phyloP scores from a whole-genome alignment of 2,797 vertebrate species.

The Tangara arthus region DNA sequence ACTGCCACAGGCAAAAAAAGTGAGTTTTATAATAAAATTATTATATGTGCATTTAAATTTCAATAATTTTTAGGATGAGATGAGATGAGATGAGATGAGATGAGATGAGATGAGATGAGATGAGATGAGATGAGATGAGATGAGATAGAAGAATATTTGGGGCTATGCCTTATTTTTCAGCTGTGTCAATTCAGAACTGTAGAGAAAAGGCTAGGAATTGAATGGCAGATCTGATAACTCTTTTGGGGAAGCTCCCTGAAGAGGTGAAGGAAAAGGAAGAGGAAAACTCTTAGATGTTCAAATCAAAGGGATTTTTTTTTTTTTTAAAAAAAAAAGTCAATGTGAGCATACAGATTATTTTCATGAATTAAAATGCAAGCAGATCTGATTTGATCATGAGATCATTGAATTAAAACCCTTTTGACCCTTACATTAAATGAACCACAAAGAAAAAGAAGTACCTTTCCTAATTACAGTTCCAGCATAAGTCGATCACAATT shows the following conservation, averaged over 20 bases:
- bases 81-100: background rate
- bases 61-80: background rate
- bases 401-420: background rate
- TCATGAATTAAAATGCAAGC: background rate
- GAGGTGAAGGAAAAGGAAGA: background rate
- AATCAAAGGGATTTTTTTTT: constrained; percentile 3
- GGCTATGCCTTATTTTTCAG: background rate
- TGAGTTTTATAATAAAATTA: background rate
- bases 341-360: background rate
- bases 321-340: background rate
- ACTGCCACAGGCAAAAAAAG: background rate
- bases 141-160: background rate
- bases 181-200: background rate
- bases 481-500: background rate
- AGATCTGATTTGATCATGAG: background rate
- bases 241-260: background rate
- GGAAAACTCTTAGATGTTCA: background rate
- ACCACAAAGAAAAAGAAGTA: background rate
- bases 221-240: background rate
- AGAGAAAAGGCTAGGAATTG: background rate
- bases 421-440: background rate
- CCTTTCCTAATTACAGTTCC: background rate
- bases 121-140: background rate
- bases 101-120: background rate
- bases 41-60: background rate